Percentiles rank a stretch among this genome's conserved stretches.
phyloP scores from a whole-genome alignment of 2,113 vertebrate genomes.

The Herpailurus yagouaroundi region DNA sequence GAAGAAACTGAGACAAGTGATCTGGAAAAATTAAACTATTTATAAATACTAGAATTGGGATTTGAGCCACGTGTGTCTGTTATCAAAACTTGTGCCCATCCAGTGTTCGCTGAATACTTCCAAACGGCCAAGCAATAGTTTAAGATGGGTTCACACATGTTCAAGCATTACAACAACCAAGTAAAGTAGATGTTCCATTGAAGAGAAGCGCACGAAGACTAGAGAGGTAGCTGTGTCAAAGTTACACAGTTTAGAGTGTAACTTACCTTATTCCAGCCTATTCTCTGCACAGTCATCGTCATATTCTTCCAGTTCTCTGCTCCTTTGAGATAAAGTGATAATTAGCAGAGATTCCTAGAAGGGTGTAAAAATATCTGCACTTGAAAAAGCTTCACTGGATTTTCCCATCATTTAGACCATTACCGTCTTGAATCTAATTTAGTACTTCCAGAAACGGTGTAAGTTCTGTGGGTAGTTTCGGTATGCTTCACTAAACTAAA shows the following conservation, averaged over 20 bases:
- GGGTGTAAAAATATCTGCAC: not conserved
- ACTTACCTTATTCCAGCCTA: not conserved
- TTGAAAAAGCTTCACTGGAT: not conserved
- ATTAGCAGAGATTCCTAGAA: slow-evolving; percentile 45
- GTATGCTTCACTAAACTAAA: slow-evolving; percentile 1
- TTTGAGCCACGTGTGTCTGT: not conserved
- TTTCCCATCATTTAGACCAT: not conserved
- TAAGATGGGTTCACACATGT: not conserved
- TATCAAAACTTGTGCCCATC: not conserved
- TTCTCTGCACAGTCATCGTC: not conserved
- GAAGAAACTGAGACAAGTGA: not conserved
- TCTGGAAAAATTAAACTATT: not conserved
- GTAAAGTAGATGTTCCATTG: not conserved
- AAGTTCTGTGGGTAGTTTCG: not conserved
- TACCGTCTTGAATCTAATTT: slow-evolving; percentile 54
- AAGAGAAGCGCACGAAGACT: not conserved
- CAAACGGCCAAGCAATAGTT: not conserved
- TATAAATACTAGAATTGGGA: not conserved
- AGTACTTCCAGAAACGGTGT: slow-evolving; percentile 7
- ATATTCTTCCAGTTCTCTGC: not conserved
- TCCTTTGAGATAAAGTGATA: slow-evolving; percentile 25
- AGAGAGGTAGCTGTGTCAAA: not conserved
- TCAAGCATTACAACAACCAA: not conserved
- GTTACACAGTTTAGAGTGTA: not conserved
- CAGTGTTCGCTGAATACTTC: not conserved